These are phyloP conservation scores for Pyrrhia umbra DNA, from an alignment of 2,888 invertebrate genomes.

Conservation along the genomic window DNA sequence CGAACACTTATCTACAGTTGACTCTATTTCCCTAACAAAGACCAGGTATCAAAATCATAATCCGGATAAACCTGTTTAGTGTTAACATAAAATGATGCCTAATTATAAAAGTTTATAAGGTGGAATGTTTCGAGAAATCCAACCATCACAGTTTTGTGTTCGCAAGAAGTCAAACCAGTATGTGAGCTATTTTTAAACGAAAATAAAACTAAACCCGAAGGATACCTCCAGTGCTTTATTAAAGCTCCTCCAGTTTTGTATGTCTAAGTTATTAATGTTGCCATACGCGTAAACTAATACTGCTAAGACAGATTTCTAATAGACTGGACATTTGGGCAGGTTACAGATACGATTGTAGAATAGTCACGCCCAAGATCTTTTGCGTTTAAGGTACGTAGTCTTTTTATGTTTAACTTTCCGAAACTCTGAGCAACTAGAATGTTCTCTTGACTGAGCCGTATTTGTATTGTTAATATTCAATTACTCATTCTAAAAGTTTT, in stretches of 20 bases:
- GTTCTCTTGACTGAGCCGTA: too few species aligned
- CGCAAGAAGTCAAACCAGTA: conserved; percentile 60
- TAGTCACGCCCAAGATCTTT: too few species aligned
- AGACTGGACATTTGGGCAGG: neutral
- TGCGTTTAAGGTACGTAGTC: too few species aligned
- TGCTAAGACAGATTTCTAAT: neutral
- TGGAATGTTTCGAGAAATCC: conserved; percentile 61
- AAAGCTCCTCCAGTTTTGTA: conserved; percentile 59
- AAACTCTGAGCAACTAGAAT: neutral
- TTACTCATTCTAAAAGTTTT: too few species aligned
- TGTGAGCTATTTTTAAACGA: conserved; percentile 73
- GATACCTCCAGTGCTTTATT: conserved; percentile 59
- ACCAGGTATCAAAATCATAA: conserved; percentile 31
- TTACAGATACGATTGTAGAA: neutral
- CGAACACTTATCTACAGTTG: neutral
- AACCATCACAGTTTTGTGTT: conserved; percentile 49
- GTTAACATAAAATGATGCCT: conserved; percentile 63
- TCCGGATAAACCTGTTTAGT: conserved; percentile 71
- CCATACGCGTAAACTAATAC: conserved; percentile 12
- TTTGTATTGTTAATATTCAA: too few species aligned
- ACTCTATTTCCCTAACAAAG: conserved; percentile 51
- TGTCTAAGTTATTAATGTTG: conserved; percentile 53
- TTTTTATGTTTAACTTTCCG: too few species aligned
- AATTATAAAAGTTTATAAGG: conserved; percentile 62
- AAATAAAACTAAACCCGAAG: conserved; percentile 68